Base-by-base conservation (phyloP, 2,888 invertebrate genomes). In the Anticlea derivata region DNA sequence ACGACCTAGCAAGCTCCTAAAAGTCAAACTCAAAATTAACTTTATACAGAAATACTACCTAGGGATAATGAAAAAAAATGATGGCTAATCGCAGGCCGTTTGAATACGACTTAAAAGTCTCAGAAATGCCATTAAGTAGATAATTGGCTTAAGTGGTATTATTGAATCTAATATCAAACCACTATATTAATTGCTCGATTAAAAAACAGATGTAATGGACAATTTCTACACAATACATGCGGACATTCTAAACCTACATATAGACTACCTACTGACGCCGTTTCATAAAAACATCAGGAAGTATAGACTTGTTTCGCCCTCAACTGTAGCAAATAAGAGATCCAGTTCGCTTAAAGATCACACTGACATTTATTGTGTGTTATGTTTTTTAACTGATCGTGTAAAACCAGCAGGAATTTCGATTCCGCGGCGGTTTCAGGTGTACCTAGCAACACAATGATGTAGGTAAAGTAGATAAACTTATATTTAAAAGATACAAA, bases 341-440 rank as follows among this genome's bases (percentile, higher is more conserved):
- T 84, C 82, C 77, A 82, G 83, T 83, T 80, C 78, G 71, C 62
- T 65, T 82, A 88, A 86, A 87, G 78, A 87, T 78, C 87, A 86
- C 73, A 68, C 71, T 87, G 88, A 82, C 87, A 87, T 88, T 87
- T 86, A 83, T 78, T 67, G 70, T 59, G 59, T 60, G 58, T 61
- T 62, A 55, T 63, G 65, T 65, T 65, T 64, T 70, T 66, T 66
- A 62, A 53, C 38, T 31, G 39, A 30, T 46, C 39, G 47, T 54
- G 53, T 53, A 48, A 38, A 39, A 26, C 35, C 29, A 35, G 8
- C 17, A 17, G 17, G 17, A 3, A 17, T n/a, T n/a, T n/a, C n/a
- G n/a, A n/a, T n/a, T 17, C 17, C 17, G 17, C 17, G n/a, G n/a
- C n/a, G n/a, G n/a, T n/a, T n/a, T n/a, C n/a, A n/a, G n/a, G n/a